phyloP scores from a whole-genome alignment of 2,888 invertebrate species.

The Phasia obesa region DNA sequence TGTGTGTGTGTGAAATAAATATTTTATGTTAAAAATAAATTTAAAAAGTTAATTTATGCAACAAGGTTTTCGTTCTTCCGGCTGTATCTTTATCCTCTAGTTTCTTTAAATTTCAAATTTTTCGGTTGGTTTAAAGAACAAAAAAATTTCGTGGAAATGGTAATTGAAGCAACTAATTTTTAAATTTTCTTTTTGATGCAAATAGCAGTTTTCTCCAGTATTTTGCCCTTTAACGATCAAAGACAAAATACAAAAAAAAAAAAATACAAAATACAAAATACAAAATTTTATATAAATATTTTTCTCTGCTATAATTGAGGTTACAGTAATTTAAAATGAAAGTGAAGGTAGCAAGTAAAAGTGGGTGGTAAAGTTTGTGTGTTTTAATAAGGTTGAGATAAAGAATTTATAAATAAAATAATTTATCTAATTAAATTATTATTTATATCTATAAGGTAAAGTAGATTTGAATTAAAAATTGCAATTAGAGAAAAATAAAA shows the following conservation, averaged over 20 bases:
- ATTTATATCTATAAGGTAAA: no score
- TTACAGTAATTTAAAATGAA: constrained; percentile 39
- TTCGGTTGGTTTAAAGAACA: not conserved
- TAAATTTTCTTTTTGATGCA: constrained; percentile 27
- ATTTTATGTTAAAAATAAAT: constrained; percentile 36
- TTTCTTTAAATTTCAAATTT: not conserved
- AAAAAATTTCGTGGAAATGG: constrained; percentile 20
- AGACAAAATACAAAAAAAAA: no score
- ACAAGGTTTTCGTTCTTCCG: constrained; percentile 30
- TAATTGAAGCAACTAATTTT: constrained; percentile 51
- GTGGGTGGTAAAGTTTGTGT: not conserved
- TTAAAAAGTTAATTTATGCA: constrained; percentile 48
- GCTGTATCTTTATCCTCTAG: not conserved
- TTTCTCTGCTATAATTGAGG: constrained; percentile 23
- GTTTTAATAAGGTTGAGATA: constrained; percentile 18
- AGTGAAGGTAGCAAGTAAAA: constrained; percentile 20
- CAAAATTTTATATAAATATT: no score
- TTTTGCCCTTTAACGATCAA: no score
- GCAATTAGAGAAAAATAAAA: no score
- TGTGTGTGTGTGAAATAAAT: constrained; percentile 5
- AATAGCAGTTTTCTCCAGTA: not conserved
- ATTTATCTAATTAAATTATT: no score
- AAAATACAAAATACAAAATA: no score
- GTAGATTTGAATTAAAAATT: no score
- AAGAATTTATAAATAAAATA: not conserved